Conservation (phyloP, 2,888 invertebrate genomes). For the Hyposoter dolosus region DNA sequence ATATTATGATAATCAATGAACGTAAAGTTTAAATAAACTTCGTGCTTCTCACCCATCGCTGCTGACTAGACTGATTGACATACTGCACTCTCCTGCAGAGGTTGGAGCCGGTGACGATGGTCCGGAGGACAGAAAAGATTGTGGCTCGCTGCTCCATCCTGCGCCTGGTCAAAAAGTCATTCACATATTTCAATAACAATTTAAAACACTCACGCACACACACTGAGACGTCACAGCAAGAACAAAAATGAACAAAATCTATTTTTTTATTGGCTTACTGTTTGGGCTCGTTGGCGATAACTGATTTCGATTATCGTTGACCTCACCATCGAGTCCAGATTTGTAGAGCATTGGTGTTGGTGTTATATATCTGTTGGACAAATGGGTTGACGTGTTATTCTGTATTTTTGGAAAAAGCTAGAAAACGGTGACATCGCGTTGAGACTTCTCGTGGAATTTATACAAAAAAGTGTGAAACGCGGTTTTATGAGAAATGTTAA, state of each 20-base stretch:
- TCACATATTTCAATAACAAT: background rate
- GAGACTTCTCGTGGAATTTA: background rate
- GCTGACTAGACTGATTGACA: constrained; percentile 88
- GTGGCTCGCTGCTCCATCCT: constrained; percentile 92
- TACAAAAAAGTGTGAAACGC: background rate
- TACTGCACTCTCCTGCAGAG: constrained; percentile 87
- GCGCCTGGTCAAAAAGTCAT: constrained; percentile 84
- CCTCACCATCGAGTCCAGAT: constrained; percentile 76
- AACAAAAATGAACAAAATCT: background rate
- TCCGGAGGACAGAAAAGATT: constrained; percentile 91
- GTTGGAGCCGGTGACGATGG: constrained; percentile 92
- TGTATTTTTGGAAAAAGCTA: too few species aligned
- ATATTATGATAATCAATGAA: background rate
- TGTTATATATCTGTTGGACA: constrained; percentile 77
- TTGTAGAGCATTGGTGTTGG: constrained; percentile 80
- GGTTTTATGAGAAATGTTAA: constrained; percentile 4
- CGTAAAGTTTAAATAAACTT: background rate
- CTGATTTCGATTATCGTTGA: constrained; percentile 79
- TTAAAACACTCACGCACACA: background rate
- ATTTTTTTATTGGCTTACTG: constrained; percentile 75
- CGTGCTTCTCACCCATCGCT: constrained; percentile 86
- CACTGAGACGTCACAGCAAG: background rate
- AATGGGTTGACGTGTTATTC: background rate
- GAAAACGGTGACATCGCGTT: too few species aligned
- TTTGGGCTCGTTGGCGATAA: constrained; percentile 83